A percentile compares a stretch with the other conserved stretches of the same genome.
These are phyloP conservation scores for Frankliniella intonsa DNA, from an alignment of 2,888 invertebrate species.

Conservation along the genomic window DNA sequence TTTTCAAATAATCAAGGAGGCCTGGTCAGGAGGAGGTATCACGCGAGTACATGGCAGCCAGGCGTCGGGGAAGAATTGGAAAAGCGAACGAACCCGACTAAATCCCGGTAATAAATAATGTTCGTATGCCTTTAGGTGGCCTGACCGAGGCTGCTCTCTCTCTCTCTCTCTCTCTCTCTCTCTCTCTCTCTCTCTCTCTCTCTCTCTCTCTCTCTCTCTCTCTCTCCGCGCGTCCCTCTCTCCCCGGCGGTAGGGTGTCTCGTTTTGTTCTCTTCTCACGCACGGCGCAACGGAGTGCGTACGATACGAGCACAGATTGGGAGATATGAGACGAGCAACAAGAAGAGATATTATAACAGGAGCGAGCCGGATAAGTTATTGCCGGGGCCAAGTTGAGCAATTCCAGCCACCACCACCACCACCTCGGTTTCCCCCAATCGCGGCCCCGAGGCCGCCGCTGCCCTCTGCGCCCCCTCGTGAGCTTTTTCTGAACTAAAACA, in stretches of 20 bases:
- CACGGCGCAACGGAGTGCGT: conserved; percentile 7
- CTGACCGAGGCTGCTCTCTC: no score
- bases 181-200: no score
- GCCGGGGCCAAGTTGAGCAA: background rate
- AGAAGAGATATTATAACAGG: conserved; percentile 10
- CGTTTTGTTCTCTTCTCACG: conserved; percentile 7
- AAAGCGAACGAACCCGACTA: background rate
- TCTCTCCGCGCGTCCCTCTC: background rate
- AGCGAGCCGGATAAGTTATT: background rate
- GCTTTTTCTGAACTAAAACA: no score
- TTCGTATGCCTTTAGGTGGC: background rate
- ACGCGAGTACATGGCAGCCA: background rate
- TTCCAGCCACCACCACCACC: background rate
- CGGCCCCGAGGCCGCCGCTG: background rate
- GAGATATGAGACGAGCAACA: background rate
- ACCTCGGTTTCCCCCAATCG: background rate
- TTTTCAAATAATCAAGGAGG: no score
- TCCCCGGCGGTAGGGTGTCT: background rate
- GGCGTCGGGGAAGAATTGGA: background rate
- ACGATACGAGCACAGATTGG: conserved; percentile 24
- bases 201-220: background rate
- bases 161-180: no score
- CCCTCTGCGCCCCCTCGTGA: background rate
- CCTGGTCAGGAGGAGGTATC: no score
- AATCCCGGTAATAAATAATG: background rate